Percentiles rank a stretch among this genome's conserved stretches.
These are phyloP conservation scores for Bos indicus DNA, from an alignment of 2,113 vertebrate species.

Conservation along the genomic window DNA sequence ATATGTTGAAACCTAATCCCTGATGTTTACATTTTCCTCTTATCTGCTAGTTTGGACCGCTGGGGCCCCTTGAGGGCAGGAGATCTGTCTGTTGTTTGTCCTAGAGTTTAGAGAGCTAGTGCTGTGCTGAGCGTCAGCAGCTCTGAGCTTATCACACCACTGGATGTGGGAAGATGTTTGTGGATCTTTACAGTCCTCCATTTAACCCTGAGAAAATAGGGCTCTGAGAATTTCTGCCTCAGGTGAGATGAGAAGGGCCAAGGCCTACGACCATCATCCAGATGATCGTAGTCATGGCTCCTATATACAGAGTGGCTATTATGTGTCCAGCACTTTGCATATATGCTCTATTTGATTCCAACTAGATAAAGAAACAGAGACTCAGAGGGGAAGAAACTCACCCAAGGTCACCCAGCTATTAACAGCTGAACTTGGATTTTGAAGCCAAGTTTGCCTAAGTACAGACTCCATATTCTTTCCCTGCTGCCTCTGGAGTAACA, in stretches of 20 bases:
- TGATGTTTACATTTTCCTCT: slow-evolving; percentile 34
- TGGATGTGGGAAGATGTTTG: background rate
- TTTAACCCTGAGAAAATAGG: background rate
- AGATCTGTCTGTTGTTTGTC: background rate
- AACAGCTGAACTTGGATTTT: background rate
- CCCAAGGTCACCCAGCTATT: background rate
- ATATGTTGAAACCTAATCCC: background rate
- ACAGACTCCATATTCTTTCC: background rate
- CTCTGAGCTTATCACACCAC: background rate
- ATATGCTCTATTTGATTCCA: background rate
- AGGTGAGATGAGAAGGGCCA: background rate
- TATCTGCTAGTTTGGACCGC: background rate
- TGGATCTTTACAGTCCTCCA: background rate
- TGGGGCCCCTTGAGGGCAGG: background rate
- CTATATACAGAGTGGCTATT: background rate
- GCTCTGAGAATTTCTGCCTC: background rate
- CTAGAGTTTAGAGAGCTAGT: background rate
- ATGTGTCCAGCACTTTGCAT: background rate
- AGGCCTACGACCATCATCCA: background rate
- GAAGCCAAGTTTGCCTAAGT: background rate
- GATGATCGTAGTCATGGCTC: background rate
- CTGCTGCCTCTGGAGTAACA: background rate
- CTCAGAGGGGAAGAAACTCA: background rate
- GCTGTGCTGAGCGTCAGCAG: background rate
- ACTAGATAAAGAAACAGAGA: background rate